Evolutionary conservation across 1,140 invertebrate genomes (phyloP).

Genomic region (Vollenhovia emeryi): DNA sequence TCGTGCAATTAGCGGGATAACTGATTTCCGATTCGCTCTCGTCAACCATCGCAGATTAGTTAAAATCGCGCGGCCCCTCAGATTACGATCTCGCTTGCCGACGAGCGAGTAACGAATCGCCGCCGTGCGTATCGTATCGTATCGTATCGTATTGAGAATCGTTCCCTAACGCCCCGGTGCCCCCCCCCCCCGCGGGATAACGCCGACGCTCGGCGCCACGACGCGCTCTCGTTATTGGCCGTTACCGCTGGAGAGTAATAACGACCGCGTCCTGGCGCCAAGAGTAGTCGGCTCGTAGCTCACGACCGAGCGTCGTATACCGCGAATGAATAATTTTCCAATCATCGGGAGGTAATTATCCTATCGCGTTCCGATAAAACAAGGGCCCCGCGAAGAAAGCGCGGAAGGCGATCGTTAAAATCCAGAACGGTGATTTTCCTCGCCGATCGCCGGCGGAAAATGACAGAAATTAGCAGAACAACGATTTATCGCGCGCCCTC

Average conservation of each 20-base stretch:
- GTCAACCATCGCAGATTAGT: background rate
- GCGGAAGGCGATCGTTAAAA: background rate
- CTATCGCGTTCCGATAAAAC: conserved; percentile 1
- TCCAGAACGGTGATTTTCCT: background rate
- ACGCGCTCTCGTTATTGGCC: conserved; percentile 25
- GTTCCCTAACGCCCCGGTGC: background rate
- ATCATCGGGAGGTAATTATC: conserved; percentile 34
- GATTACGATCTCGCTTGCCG: conserved; percentile 10
- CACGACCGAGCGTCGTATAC: background rate
- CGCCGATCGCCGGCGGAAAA: background rate
- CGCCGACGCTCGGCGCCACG: conserved; percentile 32
- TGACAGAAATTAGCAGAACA: background rate
- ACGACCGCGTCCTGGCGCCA: conserved; percentile 46
- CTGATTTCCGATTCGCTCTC: conserved; percentile 19
- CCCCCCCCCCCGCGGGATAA: background rate
- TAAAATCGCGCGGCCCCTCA: conserved; percentile 10
- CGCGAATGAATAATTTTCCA: conserved; percentile 49
- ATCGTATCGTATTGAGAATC: too few species aligned
- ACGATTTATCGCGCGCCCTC: background rate
- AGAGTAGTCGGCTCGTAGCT: conserved; percentile 26
- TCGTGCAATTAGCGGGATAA: conserved; percentile 28
- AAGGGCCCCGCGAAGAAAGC: background rate
- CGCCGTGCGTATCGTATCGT: background rate
- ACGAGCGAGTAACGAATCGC: background rate
- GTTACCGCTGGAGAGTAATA: conserved; percentile 37